Evolutionary conservation across 2,888 invertebrate genomes (phyloP).

Genomic region (Dysmachus trigonus): DNA sequence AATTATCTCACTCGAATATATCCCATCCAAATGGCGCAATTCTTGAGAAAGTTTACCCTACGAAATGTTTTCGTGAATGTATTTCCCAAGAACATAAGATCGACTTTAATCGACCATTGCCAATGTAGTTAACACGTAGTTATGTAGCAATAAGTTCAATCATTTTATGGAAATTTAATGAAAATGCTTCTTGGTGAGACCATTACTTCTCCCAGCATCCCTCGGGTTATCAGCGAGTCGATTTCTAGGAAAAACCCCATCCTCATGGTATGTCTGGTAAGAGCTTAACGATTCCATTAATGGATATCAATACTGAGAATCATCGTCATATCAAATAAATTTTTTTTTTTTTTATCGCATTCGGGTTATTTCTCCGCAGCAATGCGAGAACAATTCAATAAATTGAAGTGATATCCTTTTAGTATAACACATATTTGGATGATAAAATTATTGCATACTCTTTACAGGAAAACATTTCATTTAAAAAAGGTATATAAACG

Average conservation of each 20-base stretch:
- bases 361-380: no score
- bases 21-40: not conserved
- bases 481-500: no score
- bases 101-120: not conserved
- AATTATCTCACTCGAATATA: not conserved
- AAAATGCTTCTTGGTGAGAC: not conserved
- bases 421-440: no score
- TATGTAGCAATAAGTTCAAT: not conserved
- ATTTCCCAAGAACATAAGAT: not conserved
- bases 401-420: no score
- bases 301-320: not conserved
- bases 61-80: not conserved
- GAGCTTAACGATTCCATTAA: not conserved
- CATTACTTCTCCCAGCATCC: not conserved
- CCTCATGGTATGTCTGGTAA: not conserved
- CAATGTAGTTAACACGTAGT: not conserved
- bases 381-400: no score
- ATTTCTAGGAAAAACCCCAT: not conserved
- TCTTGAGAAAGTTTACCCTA: not conserved
- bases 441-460: no score
- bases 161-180: not conserved
- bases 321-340: not conserved
- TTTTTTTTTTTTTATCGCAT: not conserved
- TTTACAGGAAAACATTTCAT: no score
- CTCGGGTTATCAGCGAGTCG: not conserved